phyloP scores from a whole-genome alignment of 1,140 invertebrate genomes.

The Sminthurides bifidus region DNA sequence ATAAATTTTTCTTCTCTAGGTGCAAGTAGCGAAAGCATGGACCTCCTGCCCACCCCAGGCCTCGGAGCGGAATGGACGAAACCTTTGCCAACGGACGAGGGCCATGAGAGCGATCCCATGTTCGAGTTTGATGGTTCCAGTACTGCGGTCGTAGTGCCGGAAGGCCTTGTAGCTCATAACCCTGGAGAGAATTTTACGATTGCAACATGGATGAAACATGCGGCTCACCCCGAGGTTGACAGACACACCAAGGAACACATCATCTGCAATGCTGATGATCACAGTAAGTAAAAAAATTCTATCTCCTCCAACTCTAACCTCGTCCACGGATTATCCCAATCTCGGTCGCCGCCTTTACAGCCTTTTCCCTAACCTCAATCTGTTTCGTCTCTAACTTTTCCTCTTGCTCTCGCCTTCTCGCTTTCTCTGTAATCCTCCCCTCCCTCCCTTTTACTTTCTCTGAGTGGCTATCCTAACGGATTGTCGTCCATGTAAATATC shows the following conservation, averaged over 20 bases:
- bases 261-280: conserved; percentile 89
- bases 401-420: not conserved
- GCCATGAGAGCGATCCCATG: conserved; percentile 75
- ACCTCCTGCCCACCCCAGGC: conserved; percentile 71
- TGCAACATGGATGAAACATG: conserved; percentile 85
- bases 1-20: conserved; percentile 39
- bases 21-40: conserved; percentile 54
- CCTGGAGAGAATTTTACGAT: conserved; percentile 48
- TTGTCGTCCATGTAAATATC: not conserved
- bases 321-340: too few relatives aligned
- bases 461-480: not conserved
- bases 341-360: too few relatives aligned
- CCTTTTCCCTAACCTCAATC: too few relatives aligned
- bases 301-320: too few relatives aligned
- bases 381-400: too few relatives aligned
- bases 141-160: conserved; percentile 72
- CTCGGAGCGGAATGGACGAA: conserved; percentile 66
- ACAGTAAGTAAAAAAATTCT: conserved; percentile 81
- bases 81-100: conserved; percentile 75
- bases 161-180: conserved; percentile 38
- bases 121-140: conserved; percentile 84
- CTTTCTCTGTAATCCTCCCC: not conserved
- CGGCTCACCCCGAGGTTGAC: conserved; percentile 54
- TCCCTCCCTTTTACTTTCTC: not conserved
- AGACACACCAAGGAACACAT: conserved; percentile 89